phyloP scores from a whole-genome alignment of 2,888 invertebrate genomes.

The Trilocha varians region DNA sequence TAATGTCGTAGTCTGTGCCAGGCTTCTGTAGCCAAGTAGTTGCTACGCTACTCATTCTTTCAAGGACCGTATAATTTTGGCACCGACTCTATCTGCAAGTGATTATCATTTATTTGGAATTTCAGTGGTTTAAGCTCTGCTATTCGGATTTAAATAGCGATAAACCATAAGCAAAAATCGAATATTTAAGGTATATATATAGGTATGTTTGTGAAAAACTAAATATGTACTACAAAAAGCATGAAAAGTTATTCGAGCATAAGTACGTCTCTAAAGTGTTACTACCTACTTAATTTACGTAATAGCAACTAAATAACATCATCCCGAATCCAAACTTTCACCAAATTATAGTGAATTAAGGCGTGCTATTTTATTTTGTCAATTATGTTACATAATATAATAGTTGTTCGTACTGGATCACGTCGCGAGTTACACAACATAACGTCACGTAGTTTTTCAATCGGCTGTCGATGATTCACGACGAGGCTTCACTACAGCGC shows the following conservation, averaged over 20 bases:
- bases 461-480: conserved; percentile 47
- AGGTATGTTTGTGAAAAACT: too few relatives aligned
- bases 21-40: background rate
- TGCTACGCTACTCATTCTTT: background rate
- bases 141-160: background rate
- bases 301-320: conserved; percentile 4
- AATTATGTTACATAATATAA: conserved; percentile 62
- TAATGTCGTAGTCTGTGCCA: background rate
- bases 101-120: background rate
- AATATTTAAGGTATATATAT: too few relatives aligned
- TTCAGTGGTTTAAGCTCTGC: background rate
- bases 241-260: too few relatives aligned
- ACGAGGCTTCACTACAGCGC: conserved; percentile 25
- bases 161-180: background rate
- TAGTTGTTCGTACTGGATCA: conserved; percentile 52
- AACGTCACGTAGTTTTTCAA: conserved; percentile 56
- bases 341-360: conserved; percentile 37
- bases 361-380: conserved; percentile 48
- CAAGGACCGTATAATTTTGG: background rate
- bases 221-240: too few relatives aligned
- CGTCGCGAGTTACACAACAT: conserved; percentile 63
- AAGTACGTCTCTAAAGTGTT: background rate
- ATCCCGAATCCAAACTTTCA: conserved; percentile 40
- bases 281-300: conserved; percentile 1
- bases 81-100: background rate